phyloP scores from a whole-genome alignment of 1,140 invertebrate genomes.

The Ceratosolen fusciceps region DNA sequence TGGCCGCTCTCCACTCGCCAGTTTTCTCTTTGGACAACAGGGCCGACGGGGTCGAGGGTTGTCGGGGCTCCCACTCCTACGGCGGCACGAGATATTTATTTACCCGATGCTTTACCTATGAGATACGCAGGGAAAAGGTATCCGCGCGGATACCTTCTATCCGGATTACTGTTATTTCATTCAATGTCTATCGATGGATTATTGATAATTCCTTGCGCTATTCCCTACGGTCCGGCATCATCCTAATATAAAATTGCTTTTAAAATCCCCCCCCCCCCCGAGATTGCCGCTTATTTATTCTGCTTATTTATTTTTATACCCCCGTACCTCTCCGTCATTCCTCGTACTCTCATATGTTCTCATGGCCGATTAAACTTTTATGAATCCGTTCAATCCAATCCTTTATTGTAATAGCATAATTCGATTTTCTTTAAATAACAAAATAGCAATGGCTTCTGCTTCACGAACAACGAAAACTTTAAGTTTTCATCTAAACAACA shows the following conservation, averaged over 20 bases:
- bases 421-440: too few species aligned
- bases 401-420: too few species aligned
- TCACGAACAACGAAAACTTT: too few species aligned
- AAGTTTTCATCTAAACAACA: too few species aligned
- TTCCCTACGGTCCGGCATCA: background rate
- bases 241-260: background rate
- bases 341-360: too few species aligned
- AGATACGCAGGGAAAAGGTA: background rate
- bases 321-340: too few species aligned
- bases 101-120: conserved; percentile 15
- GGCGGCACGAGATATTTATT: background rate
- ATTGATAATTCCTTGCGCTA: background rate
- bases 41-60: conserved; percentile 2
- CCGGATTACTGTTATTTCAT: background rate
- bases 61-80: background rate
- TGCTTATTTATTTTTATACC: too few species aligned
- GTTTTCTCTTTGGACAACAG: background rate
- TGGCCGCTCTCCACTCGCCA: background rate
- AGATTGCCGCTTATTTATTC: background rate
- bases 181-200: background rate
- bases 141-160: background rate
- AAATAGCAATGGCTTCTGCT: too few species aligned
- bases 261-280: background rate
- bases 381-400: too few species aligned
- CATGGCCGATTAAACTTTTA: too few species aligned